Evolutionary conservation across 2,888 invertebrate species (phyloP), one percentile per base, ranked within the genome.

Genomic region (Cantharis flavilabris): DNA sequence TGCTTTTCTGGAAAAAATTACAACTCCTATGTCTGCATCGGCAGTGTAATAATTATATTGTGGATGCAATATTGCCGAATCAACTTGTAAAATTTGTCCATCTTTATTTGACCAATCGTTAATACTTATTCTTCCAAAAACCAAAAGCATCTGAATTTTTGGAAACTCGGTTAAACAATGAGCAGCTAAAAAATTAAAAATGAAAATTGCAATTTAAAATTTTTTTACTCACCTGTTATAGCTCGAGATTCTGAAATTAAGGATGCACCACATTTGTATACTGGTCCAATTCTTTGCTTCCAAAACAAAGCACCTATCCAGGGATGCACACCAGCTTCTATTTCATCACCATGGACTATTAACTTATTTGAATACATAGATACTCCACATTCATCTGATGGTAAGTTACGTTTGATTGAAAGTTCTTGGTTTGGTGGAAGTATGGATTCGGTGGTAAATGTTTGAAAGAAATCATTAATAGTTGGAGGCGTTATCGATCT

Each of bases 1-100:
- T 0, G 91, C 89, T 0, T 88, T 83, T 67, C 90, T 90, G 0
- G 89, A 87, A 49, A 93, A 86, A 49, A 88, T 88, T 73, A 93
- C 84, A n/a, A 93, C 87, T 1, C 91, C 91, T 49, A 92, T 86
- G 83, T 93, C 93, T 0, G 90, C 89, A 79, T 90, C 90, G 84
- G 90, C 91, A 0, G 89, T 89, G 0, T 89, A 88, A 18, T 90
- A 88, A 83, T 90, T 90, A 87, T 92, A 92, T 18, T 90, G 87
- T 0, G 91, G 91, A 80, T 92, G 91, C 0, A 67, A 14, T 9
- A 67, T n/a, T 9, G 11, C n/a, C 0, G 20, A n/a, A 14, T n/a
- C 9, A 9, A 67, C 23, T 67, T 67, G 23, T 26, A 67, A 87
- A 49, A 49, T n/a, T 79, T 16, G 83, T 81, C 3, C 83, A 73